Percentiles rank a stretch among this genome's conserved stretches.
Conservation (phyloP, 2,888 invertebrate species). For the Lathronympha strigana region DNA sequence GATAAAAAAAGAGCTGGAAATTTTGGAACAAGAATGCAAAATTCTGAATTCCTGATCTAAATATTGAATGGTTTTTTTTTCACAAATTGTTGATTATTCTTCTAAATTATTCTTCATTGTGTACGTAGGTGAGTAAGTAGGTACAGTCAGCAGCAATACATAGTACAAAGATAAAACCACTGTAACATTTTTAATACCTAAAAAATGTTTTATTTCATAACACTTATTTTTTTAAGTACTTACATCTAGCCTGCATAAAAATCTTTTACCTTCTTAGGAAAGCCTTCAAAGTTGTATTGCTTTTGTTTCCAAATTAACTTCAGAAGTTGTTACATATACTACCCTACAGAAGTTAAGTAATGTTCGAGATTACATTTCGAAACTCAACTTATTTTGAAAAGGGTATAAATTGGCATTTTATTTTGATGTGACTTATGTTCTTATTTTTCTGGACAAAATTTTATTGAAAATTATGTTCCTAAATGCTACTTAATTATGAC, state of each 20-base stretch:
- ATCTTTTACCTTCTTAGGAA: background rate
- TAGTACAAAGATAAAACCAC: too few relatives aligned
- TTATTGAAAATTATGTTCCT: too few relatives aligned
- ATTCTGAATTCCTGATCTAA: too few relatives aligned
- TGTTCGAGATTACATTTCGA: conserved; percentile 19
- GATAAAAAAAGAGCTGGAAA: conserved; percentile 25
- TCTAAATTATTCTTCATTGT: too few relatives aligned
- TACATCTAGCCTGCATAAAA: too few relatives aligned
- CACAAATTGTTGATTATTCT: too few relatives aligned
- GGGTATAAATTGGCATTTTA: background rate
- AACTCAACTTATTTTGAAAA: conserved; percentile 7
- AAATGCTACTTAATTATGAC: too few relatives aligned
- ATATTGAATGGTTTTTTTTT: too few relatives aligned
- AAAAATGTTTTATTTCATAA: background rate
- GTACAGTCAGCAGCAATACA: too few relatives aligned
- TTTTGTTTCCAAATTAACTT: conserved; percentile 28
- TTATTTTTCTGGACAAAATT: too few relatives aligned
- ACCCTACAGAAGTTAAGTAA: conserved; percentile 17
- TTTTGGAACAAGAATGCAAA: conserved; percentile 10
- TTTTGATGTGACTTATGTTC: background rate
- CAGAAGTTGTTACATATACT: conserved; percentile 14
- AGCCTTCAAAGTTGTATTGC: conserved; percentile 29
- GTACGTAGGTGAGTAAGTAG: too few relatives aligned
- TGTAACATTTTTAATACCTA: too few relatives aligned
- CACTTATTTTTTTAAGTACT: background rate